Evolutionary conservation across 2,113 vertebrate genomes (phyloP).

Genomic region (Labeo catla): DNA sequence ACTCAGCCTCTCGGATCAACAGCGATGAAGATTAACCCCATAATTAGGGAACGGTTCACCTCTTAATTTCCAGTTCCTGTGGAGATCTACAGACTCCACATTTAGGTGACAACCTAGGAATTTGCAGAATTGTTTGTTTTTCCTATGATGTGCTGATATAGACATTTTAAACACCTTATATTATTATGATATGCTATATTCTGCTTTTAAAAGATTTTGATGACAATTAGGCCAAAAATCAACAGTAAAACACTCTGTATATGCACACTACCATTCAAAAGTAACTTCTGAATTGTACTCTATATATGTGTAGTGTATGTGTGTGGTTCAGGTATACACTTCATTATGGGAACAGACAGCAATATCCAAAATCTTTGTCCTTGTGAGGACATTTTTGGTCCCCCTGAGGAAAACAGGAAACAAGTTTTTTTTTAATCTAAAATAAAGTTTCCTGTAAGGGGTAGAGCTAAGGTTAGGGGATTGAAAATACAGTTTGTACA

Average conservation of each 20-base stretch:
- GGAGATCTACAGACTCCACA: not conserved
- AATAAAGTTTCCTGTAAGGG: no score
- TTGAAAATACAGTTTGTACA: no score
- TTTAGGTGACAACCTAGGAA: not conserved
- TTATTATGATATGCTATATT: not conserved
- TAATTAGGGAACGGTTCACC: not conserved
- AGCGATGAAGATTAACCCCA: not conserved
- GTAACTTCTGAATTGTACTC: not conserved
- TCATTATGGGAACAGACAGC: no score
- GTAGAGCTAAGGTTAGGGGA: no score
- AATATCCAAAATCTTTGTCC: not conserved
- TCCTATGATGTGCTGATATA: not conserved
- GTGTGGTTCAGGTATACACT: not conserved
- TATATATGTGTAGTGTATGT: no score
- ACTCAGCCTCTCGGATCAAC: slow-evolving; percentile 1
- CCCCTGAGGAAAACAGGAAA: not conserved
- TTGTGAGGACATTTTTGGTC: not conserved
- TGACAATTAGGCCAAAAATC: not conserved
- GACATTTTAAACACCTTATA: not conserved
- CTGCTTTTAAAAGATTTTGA: not conserved
- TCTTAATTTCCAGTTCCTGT: slow-evolving; percentile 1
- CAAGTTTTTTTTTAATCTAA: no score
- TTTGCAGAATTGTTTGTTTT: not conserved
- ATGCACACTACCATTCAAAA: not conserved
- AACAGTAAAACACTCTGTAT: not conserved